These are phyloP conservation scores for Mystacides longicornis DNA, from an alignment of 2,888 invertebrate species.

Conservation along the genomic window DNA sequence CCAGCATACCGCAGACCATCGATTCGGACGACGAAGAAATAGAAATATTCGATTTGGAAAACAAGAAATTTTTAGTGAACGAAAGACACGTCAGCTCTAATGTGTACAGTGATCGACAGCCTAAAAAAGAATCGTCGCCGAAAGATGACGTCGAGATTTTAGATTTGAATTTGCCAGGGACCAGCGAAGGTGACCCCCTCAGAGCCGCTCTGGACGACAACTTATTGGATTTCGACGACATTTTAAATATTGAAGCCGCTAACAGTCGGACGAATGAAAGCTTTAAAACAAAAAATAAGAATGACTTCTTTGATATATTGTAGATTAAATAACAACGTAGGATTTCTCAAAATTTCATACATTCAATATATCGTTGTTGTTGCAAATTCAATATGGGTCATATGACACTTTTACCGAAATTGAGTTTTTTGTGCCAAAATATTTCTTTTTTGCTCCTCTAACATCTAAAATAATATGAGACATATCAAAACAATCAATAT, in stretches of 20 bases:
- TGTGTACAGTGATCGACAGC: background rate
- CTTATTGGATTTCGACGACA: conserved; percentile 19
- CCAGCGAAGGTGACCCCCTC: conserved; percentile 6
- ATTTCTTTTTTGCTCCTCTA: too few relatives aligned
- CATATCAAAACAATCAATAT: too few relatives aligned
- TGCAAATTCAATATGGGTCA: too few relatives aligned
- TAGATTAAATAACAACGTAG: conserved; percentile 10
- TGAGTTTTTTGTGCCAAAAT: too few relatives aligned
- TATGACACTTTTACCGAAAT: too few relatives aligned
- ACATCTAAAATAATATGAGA: background rate
- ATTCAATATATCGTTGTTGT: background rate
- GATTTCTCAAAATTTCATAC: background rate
- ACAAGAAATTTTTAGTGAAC: conserved; percentile 25
- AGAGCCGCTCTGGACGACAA: conserved; percentile 15
- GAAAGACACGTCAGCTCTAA: background rate
- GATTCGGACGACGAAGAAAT: conserved; percentile 47
- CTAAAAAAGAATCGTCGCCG: conserved; percentile 9
- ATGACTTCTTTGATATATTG: conserved; percentile 21
- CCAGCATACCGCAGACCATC: conserved; percentile 43
- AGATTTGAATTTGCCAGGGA: conserved; percentile 21
- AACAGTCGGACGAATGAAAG: background rate
- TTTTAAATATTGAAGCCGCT: background rate
- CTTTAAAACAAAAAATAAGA: conserved; percentile 1
- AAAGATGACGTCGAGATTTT: conserved; percentile 21
- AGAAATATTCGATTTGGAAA: conserved; percentile 45